A percentile compares a stretch with the other conserved stretches of the same genome.
Conservation (phyloP, 2,797 vertebrate species). For the Babyrousa celebensis region DNA sequence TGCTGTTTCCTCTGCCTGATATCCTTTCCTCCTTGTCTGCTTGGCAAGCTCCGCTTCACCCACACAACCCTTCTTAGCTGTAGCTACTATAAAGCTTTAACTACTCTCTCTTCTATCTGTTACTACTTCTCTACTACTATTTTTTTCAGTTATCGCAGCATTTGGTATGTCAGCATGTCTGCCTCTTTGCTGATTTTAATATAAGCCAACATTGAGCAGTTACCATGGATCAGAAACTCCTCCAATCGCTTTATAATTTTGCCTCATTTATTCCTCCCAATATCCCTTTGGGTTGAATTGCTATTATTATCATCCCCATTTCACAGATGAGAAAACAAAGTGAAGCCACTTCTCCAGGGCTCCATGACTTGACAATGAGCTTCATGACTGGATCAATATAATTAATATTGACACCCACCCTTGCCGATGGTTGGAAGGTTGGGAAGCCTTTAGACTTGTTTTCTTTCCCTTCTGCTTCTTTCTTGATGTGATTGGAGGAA, state of each 20-base stretch:
- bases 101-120: background rate
- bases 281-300: background rate
- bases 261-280: background rate
- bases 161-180: background rate
- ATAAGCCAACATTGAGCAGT: background rate
- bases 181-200: background rate
- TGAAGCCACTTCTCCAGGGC: background rate
- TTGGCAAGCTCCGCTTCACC: background rate
- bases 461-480: background rate
- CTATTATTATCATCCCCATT: background rate
- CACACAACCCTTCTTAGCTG: background rate
- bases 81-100: background rate
- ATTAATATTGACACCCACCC: too few relatives aligned
- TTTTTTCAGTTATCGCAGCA: background rate
- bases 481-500: background rate
- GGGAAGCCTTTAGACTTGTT: background rate
- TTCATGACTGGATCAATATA: background rate
- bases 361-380: background rate
- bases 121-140: background rate
- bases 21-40: background rate
- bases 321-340: background rate
- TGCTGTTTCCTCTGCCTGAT: background rate
- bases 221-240: background rate
- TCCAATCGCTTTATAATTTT: background rate
- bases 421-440: background rate